Evolutionary conservation across 1,140 invertebrate species (phyloP).

Genomic region (Drosophila busckii): DNA sequence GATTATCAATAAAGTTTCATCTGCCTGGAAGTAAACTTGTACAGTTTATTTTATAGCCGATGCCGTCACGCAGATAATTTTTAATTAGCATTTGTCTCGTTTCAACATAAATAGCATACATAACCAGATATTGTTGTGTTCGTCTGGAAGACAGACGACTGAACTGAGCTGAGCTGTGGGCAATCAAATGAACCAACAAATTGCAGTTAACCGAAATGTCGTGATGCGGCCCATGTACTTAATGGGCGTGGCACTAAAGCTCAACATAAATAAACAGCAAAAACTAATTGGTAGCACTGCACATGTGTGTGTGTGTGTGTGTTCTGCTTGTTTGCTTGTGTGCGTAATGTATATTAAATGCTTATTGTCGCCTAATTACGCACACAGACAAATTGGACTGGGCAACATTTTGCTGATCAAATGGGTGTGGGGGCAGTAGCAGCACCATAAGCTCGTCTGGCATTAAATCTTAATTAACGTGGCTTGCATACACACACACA

Average conservation of each 20-base stretch:
- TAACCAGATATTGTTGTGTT: neutral
- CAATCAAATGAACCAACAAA: conserved; percentile 70
- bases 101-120: conserved; percentile 2
- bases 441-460: neutral
- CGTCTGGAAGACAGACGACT: neutral
- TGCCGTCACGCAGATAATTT: conserved; percentile 59
- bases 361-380: conserved; percentile 75
- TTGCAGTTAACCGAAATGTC: conserved; percentile 47
- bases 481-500: conserved; percentile 36
- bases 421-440: conserved; percentile 15
- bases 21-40: neutral
- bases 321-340: conserved; percentile 8
- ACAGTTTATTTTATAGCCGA: conserved; percentile 60
- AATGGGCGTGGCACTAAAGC: conserved; percentile 63
- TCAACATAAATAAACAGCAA: conserved; percentile 34
- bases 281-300: conserved; percentile 53
- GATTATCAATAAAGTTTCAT: too few species aligned
- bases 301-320: conserved; percentile 3
- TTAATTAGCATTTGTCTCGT: conserved; percentile 53
- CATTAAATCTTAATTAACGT: conserved; percentile 76
- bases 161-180: conserved; percentile 26
- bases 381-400: conserved; percentile 43
- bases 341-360: conserved; percentile 70
- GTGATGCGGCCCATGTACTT: conserved; percentile 39
- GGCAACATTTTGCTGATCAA: conserved; percentile 13